A percentile compares a stretch with the other conserved stretches of the same genome.
phyloP scores from a whole-genome alignment of 2,113 vertebrate species.

The Leptocoma aspasia region DNA sequence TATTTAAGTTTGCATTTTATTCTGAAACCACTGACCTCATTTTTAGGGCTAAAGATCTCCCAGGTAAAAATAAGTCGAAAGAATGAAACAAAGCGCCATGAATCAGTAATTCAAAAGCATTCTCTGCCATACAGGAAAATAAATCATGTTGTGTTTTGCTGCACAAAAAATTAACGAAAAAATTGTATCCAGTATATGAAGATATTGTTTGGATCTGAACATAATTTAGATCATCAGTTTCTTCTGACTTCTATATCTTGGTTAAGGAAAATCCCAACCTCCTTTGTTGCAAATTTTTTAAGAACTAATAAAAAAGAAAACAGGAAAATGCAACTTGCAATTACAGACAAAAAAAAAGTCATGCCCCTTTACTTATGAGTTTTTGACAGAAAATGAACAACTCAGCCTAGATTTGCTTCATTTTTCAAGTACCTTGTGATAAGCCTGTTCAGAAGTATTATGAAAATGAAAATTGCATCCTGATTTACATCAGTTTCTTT shows the following conservation, averaged over 20 bases:
- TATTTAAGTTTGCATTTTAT: slow-evolving; percentile 16
- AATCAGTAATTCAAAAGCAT: neutral
- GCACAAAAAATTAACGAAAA: neutral
- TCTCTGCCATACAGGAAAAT: neutral
- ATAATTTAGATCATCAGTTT: neutral
- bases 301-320: neutral
- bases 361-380: neutral
- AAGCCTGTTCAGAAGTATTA: neutral
- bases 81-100: neutral
- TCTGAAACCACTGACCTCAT: slow-evolving; percentile 12
- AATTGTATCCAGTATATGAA: neutral
- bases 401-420: neutral
- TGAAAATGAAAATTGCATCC: neutral
- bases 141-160: neutral
- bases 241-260: neutral
- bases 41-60: neutral
- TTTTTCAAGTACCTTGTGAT: neutral
- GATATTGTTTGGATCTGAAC: neutral
- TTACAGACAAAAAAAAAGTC: neutral
- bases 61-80: neutral
- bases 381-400: neutral
- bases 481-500: neutral
- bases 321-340: neutral
- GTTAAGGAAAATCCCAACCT: neutral
- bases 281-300: neutral